Evolutionary conservation across 2,113 vertebrate species (phyloP), one percentile per base, ranked within the genome.

Genomic region (Acinonyx jubatus): DNA sequence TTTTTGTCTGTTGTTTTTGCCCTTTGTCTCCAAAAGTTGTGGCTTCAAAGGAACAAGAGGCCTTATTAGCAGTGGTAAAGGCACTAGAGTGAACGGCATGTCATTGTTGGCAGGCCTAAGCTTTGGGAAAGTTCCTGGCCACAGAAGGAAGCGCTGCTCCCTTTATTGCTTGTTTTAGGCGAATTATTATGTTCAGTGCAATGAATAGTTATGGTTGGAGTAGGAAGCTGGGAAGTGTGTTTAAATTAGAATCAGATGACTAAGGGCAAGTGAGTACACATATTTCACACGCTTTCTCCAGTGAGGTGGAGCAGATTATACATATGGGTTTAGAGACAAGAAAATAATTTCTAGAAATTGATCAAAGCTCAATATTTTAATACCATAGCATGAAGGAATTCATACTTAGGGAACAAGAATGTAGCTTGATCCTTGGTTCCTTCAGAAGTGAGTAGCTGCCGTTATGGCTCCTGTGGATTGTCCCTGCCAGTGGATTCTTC

Each of bases 1-100:
- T 94, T 97, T 94, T 97, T 94, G 96, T 98, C 95, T 92, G 93
- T 94, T 96, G 86, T 33, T 12, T 94, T 97, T 96, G 38, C 92
- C 90, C 86, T 98, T 86, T 96, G 91, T 98, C 96, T 98, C 61
- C 0, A 98, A 98, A 94, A 97, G 97, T 96, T 96, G 94, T 7
- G 63, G 97, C 97, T 98, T 97, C 92, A 85, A 89, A 90, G 98
- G 97, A 96, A 73, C 29, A 93, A 94, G 92, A 94, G 97, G 95
- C 97, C 97, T 97, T 98, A 84, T 95, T 97, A 98, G 92, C 95
- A 97, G 55, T 95, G 94, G 81, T 89, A 90, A 94, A 98, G 97
- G 97, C 86, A 88, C 21, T 45, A 29, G 10, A 36, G 94, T 97
- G 96, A 98, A 98, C 97, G 96, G 33, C 97, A 98, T 97, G 97